These are phyloP conservation scores for Phrynosoma blainvillii DNA, from an alignment of 2,113 vertebrate species.

Conservation along the genomic window DNA sequence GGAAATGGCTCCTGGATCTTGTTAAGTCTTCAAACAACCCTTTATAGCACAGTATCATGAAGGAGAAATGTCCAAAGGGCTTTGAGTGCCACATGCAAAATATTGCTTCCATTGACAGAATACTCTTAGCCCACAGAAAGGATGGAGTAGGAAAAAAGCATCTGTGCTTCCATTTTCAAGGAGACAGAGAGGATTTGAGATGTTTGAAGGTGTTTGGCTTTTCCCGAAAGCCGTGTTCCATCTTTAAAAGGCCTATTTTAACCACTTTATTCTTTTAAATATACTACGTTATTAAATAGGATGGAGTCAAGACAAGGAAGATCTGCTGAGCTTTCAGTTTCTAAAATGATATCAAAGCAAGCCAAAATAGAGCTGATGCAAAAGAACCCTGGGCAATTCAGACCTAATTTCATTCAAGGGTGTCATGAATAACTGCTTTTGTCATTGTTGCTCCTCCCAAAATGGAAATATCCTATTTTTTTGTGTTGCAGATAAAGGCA, in stretches of 20 bases:
- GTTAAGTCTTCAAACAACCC: neutral
- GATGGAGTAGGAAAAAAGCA: neutral
- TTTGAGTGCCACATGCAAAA: neutral
- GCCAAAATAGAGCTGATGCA: no score
- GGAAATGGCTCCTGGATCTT: neutral
- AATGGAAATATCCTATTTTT: neutral
- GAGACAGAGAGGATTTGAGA: neutral
- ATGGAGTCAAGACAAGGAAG: neutral
- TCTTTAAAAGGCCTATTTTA: neutral
- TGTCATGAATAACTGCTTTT: no score
- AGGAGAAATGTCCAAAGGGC: neutral
- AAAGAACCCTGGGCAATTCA: neutral
- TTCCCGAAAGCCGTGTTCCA: neutral
- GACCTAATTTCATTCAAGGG: no score
- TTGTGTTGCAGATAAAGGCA: neutral
- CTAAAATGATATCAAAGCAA: neutral
- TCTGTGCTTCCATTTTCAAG: neutral
- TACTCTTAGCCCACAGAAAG: neutral
- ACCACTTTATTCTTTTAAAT: neutral
- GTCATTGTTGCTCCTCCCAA: neutral
- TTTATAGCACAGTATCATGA: neutral
- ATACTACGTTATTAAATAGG: neutral
- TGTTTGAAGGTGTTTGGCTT: neutral
- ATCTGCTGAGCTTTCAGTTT: neutral
- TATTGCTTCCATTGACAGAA: neutral